Conservation (phyloP, 2,797 vertebrate genomes). For the Arnoldichthys spilopterus region DNA sequence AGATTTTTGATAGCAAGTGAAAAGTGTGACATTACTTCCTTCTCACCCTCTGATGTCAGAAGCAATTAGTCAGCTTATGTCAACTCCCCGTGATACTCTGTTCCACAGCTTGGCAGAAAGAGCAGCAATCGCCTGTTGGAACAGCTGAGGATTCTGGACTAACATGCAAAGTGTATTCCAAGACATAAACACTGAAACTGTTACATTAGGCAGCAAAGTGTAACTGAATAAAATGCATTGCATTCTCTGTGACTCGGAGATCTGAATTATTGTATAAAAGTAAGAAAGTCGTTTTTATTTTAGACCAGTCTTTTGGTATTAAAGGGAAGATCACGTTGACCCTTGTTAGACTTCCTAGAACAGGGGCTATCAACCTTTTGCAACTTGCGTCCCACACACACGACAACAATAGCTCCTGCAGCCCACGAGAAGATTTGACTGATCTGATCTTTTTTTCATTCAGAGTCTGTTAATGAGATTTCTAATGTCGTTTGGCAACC, state of each 20-base stretch:
- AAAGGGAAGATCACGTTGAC: neutral
- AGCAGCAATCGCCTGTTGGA: conserved; percentile 44
- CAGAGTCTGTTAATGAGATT: no score
- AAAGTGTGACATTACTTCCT: conserved; percentile 62
- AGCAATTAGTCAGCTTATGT: conserved; percentile 71
- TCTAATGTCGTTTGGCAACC: no score
- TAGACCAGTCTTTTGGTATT: neutral
- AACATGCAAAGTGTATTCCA: conserved; percentile 33
- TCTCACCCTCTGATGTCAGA: conserved; percentile 74
- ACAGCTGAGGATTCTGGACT: conserved; percentile 42
- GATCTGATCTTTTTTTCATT: no score
- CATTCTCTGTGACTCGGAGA: conserved; percentile 3
- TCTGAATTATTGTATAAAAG: neutral
- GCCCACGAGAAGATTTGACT: no score
- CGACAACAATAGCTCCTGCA: no score
- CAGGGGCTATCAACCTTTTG: no score
- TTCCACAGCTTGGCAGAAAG: conserved; percentile 42
- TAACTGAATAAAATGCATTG: neutral
- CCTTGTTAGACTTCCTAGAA: no score
- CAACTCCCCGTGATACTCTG: conserved; percentile 51
- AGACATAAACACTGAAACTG: conserved; percentile 34
- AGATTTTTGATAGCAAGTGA: conserved; percentile 54
- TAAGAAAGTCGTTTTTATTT: neutral
- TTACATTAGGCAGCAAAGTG: conserved; percentile 38
- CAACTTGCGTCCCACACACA: no score